Base-by-base conservation (phyloP, 2,113 vertebrate genomes). In the Paramisgurnus dabryanus region DNA sequence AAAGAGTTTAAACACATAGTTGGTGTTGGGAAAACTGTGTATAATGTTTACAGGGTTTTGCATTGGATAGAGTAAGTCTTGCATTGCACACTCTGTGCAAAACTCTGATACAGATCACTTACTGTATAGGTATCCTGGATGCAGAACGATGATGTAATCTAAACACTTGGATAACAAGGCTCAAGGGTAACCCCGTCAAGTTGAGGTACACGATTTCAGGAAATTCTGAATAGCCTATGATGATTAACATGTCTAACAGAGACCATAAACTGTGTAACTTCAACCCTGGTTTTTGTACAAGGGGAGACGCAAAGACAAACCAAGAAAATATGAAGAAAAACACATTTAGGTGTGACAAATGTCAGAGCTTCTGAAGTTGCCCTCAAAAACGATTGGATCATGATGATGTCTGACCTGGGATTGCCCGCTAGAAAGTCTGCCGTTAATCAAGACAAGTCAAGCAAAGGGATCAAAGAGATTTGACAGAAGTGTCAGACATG, bases 361-460 rank as follows among this genome's bases (percentile, higher is more conserved):
- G 80, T 80, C 60, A 67, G 43, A 68, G 40, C 3, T 34, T 10
- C 69, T 50, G 9, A 61, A 57, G 53, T 73, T 71, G 81, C 3
- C 22, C 45, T 65, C 45, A 76, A 43, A 65, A 60, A 10, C 5
- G 18, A 50, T 22, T 49, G 47, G 57, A 11, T 72, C 57, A 0
- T 50, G 22, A 74, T 40, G 66, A 76, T 12, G 53, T 39, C 60
- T 78, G 2, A 73, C 76, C 75, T 79, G 41, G 79, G 40, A 76
- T 83, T 85, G 75, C 85, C 84, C 85, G 22, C 76, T 63, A 70
- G 78, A 57, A 34, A 80, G 27, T 34, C 82, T 53, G 67, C 55
- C 71, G 82, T 87, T 83, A 80, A 74, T 86, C 85, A 84, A 67
- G 34, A 67, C 73, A 53, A 83, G 50, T 79, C 64, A 73, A 65